These are phyloP conservation scores for Xestia rhomboidea DNA, from an alignment of 2,888 invertebrate genomes.

Conservation along the genomic window DNA sequence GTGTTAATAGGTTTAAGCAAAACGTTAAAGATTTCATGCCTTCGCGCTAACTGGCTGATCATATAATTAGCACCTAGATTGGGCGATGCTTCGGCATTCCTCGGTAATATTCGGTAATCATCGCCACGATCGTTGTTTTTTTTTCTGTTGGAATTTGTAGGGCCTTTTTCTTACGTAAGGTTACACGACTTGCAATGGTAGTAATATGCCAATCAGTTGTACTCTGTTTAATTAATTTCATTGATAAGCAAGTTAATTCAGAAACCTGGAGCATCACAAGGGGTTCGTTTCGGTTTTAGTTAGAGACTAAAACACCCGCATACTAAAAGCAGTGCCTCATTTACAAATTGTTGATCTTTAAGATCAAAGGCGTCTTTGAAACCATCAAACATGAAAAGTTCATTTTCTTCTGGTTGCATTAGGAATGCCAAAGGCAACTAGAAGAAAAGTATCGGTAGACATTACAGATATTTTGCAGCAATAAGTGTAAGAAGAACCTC, in stretches of 20 bases:
- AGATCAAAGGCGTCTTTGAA: neutral
- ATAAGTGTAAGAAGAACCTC: neutral
- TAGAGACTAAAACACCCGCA: neutral
- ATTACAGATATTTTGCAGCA: neutral
- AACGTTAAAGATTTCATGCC: conserved; percentile 73
- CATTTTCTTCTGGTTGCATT: neutral
- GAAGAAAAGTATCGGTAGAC: too few species aligned
- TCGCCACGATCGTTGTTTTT: conserved; percentile 3
- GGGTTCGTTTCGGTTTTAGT: neutral
- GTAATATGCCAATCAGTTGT: neutral
- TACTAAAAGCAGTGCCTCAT: neutral
- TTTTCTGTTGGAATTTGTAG: conserved; percentile 40
- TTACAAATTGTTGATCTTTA: neutral
- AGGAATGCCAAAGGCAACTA: too few species aligned
- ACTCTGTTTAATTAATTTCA: neutral
- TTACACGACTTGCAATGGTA: neutral
- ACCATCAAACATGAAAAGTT: neutral
- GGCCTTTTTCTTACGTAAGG: conserved; percentile 17
- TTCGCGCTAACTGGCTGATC: conserved; percentile 69
- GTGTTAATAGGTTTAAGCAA: conserved; percentile 67
- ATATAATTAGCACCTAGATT: conserved; percentile 70
- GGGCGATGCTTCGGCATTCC: conserved; percentile 52
- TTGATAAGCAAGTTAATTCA: neutral
- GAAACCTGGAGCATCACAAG: neutral
- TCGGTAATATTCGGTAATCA: conserved; percentile 41